Evolutionary conservation across 1,140 invertebrate species (phyloP), one percentile per base, ranked within the genome.

Genomic region (Eurosta solidaginis): DNA sequence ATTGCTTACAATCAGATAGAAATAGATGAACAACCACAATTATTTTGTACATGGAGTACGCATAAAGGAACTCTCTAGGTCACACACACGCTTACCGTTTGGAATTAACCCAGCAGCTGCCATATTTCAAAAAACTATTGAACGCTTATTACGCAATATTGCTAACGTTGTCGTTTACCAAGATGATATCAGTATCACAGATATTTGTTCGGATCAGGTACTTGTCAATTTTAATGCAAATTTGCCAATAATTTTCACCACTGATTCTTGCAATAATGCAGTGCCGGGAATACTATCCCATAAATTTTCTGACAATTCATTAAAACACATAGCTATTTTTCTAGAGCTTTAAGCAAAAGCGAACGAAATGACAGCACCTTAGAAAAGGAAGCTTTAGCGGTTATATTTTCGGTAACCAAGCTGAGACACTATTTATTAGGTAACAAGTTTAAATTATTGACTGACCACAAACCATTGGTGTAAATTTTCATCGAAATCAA

Each of bases 401-500:
- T n/a, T n/a, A n/a, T n/a, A n/a, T n/a, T n/a, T n/a, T n/a, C n/a
- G n/a, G n/a, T n/a, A n/a, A n/a, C n/a, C n/a, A n/a, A n/a, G n/a
- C n/a, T n/a, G n/a, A n/a, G n/a, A n/a, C n/a, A n/a, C n/a, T n/a
- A n/a, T n/a, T n/a, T n/a, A n/a, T n/a, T n/a, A n/a, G n/a, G n/a
- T n/a, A n/a, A n/a, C n/a, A n/a, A n/a, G n/a, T n/a, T n/a, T n/a
- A n/a, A n/a, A n/a, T n/a, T n/a, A n/a, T n/a, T 82, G 22, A 90
- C 89, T 0, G 90, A 91, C 79, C 88, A 90, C 79, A 83, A 88
- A 76, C 89, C 90, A 7, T 80, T 91, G 20, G 73, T 88, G 1
- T 54, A 80, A 10, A 87, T 91, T 59, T 90, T 91, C 80, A 80
- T 82, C 42, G 63, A 81, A 47, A 81, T 87, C n/a, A 83, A 84